These are phyloP conservation scores for Apodemus speciosus DNA, from an alignment of 2,113 vertebrate genomes.

Conservation along the genomic window DNA sequence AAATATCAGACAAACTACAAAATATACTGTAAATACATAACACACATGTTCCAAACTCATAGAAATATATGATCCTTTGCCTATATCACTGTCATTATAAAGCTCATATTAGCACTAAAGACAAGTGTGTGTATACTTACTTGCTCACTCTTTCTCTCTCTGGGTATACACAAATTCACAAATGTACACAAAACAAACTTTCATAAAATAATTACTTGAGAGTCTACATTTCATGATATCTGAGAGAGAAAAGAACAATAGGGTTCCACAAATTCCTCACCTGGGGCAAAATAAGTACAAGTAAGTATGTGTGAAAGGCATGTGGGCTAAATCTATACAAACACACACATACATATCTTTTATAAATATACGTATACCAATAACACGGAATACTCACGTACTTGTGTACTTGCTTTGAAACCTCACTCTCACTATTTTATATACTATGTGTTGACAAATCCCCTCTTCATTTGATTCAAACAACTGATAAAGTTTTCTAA, in stretches of 20 bases:
- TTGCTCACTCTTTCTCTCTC: background rate
- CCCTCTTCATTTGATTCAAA: slow-evolving; percentile 71
- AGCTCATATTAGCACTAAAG: slow-evolving; percentile 77
- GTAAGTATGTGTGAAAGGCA: slow-evolving; percentile 37
- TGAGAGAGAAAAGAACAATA: slow-evolving; percentile 44
- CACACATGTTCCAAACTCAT: slow-evolving; percentile 85
- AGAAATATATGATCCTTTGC: slow-evolving; percentile 87
- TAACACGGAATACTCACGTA: slow-evolving; percentile 75
- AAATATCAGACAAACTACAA: slow-evolving; percentile 89
- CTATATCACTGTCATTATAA: slow-evolving; percentile 79
- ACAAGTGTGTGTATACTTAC: slow-evolving; percentile 40
- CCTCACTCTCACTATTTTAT: slow-evolving; percentile 69
- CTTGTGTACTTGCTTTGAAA: slow-evolving; percentile 71
- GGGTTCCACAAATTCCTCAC: slow-evolving; percentile 39
- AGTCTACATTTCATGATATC: slow-evolving; percentile 45
- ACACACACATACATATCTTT: slow-evolving; percentile 63
- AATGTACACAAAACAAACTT: slow-evolving; percentile 45
- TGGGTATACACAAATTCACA: slow-evolving; percentile 66
- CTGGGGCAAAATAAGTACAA: slow-evolving; percentile 47
- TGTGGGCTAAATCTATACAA: slow-evolving; percentile 50
- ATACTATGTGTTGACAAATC: slow-evolving; percentile 62
- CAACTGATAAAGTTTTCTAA: slow-evolving; percentile 59
- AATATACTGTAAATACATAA: slow-evolving; percentile 87
- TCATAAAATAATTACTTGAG: slow-evolving; percentile 57
- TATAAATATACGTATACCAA: slow-evolving; percentile 46